Conservation (phyloP, 35 echinoderm and acorn worm species). For the Patiria miniata region DNA sequence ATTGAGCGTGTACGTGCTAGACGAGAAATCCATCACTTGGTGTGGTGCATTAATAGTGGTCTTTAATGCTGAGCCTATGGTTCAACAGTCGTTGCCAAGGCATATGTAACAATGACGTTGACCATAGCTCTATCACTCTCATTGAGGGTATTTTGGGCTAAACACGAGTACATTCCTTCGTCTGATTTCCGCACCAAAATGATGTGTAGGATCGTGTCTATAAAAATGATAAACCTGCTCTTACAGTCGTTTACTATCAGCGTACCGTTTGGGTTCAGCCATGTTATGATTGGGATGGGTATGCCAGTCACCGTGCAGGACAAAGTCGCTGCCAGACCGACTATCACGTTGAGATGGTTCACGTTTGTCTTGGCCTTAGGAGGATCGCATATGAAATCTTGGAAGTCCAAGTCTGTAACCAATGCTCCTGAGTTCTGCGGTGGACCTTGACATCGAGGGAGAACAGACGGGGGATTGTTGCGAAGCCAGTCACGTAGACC, state of each 20-base stretch:
- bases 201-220: not conserved
- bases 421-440: not conserved
- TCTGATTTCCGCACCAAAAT: not conserved
- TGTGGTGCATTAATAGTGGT: not conserved
- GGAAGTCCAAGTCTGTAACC: not conserved
- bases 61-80: not conserved
- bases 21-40: too few relatives aligned
- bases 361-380: not conserved
- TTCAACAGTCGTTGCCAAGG: not conserved
- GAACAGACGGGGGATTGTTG: not conserved
- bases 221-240: not conserved
- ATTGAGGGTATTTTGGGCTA: not conserved
- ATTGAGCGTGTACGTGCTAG: too few relatives aligned
- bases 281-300: not conserved
- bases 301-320: not conserved
- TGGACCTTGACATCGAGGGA: constrained; percentile 6
- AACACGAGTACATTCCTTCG: not conserved
- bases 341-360: not conserved
- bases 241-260: not conserved
- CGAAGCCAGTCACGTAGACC: constrained; percentile 1
- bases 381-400: not conserved
- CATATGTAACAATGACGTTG: not conserved
- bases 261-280: not conserved
- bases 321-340: not conserved
- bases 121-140: not conserved